Percentiles rank a stretch among this genome's conserved stretches.
Conservation (phyloP, 2,113 vertebrate genomes). For the Erythrolamprus reginae region DNA sequence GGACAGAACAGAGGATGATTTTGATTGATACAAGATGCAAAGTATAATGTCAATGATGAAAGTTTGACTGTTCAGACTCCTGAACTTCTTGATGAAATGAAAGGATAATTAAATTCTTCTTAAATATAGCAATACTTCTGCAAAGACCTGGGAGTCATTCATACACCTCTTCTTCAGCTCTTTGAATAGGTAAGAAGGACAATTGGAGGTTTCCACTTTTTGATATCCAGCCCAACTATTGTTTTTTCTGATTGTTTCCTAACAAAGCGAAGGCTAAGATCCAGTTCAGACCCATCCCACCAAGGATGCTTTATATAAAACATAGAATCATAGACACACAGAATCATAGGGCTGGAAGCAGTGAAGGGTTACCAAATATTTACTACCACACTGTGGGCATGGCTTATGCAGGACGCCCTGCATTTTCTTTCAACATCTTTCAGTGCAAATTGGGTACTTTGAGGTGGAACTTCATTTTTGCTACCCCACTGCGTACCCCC, state of each 20-base stretch:
- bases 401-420: too few relatives aligned
- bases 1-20: neutral
- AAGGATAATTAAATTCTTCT: neutral
- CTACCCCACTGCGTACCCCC: too few relatives aligned
- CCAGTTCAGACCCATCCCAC: neutral
- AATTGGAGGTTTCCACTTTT: neutral
- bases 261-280: neutral
- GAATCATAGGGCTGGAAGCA: too few relatives aligned
- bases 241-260: neutral
- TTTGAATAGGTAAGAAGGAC: neutral
- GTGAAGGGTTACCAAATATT: too few relatives aligned
- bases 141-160: neutral
- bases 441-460: too few relatives aligned
- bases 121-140: neutral
- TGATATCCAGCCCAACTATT: neutral
- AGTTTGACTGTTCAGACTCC: neutral
- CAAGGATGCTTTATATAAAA: neutral
- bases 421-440: too few relatives aligned
- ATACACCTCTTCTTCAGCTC: neutral
- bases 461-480: too few relatives aligned
- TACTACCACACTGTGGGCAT: too few relatives aligned
- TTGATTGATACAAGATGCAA: neutral
- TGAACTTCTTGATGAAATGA: neutral
- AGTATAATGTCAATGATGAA: neutral
- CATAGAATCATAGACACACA: neutral